phyloP scores from a whole-genome alignment of 1,140 invertebrate genomes.

The Homalodisca vitripennis region DNA sequence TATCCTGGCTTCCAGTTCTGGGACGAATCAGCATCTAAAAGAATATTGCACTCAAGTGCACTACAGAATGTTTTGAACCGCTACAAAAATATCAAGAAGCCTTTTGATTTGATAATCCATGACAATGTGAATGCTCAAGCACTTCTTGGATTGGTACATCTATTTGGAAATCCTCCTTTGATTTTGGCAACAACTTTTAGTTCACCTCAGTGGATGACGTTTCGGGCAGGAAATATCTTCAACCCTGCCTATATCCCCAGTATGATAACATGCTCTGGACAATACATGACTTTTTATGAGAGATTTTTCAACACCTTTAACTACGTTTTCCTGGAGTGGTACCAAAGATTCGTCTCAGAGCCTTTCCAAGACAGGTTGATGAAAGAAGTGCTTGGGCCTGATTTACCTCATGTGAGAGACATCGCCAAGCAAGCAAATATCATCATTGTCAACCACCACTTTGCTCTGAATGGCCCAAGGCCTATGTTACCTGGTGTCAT shows the following conservation, averaged over 20 bases:
- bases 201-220: conserved; percentile 13
- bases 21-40: not conserved
- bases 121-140: not conserved
- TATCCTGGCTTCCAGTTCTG: conserved; percentile 9
- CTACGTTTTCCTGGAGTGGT: not conserved
- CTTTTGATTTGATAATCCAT: conserved; percentile 5
- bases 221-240: not conserved
- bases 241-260: conserved; percentile 10
- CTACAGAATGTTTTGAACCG: not conserved
- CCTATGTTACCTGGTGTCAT: conserved; percentile 39
- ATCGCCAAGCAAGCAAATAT: conserved; percentile 2
- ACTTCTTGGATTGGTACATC: not conserved
- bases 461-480: conserved; percentile 34
- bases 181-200: conserved; percentile 1
- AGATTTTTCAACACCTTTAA: not conserved
- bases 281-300: conserved; percentile 12
- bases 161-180: conserved; percentile 4
- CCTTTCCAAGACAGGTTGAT: not conserved
- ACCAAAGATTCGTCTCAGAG: not conserved
- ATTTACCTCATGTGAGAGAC: not conserved
- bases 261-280: not conserved
- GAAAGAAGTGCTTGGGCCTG: not conserved
- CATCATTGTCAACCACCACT: conserved; percentile 33
- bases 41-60: not conserved
- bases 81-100: not conserved